Percentiles rank a stretch among this genome's conserved stretches.
phyloP scores from a whole-genome alignment of 1,140 invertebrate species.

The Neodiprion virginianus region DNA sequence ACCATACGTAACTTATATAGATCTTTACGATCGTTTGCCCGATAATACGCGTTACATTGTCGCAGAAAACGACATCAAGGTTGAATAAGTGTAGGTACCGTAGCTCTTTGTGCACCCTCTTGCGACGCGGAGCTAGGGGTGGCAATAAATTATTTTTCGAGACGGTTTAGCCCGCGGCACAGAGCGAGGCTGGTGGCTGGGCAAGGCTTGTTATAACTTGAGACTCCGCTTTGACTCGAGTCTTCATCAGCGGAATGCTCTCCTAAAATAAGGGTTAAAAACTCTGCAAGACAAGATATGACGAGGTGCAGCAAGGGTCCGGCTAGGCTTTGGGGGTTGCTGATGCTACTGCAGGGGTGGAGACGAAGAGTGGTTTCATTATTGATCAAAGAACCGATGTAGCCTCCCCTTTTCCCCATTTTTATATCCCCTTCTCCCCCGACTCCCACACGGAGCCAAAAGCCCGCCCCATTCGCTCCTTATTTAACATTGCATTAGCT shows the following conservation, averaged over 20 bases:
- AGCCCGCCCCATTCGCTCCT: neutral
- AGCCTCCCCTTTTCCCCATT: neutral
- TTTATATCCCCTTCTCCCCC: neutral
- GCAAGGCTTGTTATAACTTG: constrained; percentile 7
- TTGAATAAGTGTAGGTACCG: no score
- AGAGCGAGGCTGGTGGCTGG: neutral
- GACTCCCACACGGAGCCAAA: neutral
- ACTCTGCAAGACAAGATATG: neutral
- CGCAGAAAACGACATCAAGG: no score
- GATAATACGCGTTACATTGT: no score
- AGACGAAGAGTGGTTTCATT: constrained; percentile 4
- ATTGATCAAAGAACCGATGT: constrained; percentile 7
- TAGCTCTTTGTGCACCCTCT: no score
- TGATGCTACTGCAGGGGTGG: neutral
- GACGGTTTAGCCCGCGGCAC: neutral
- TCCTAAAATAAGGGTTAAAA: constrained; percentile 1
- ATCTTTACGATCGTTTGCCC: no score
- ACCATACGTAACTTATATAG: no score
- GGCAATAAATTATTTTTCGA: constrained; percentile 1
- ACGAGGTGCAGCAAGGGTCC: neutral
- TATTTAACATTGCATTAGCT: neutral
- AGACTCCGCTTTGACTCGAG: neutral
- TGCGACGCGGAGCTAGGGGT: neutral
- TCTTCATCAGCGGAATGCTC: neutral
- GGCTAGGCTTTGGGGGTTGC: no score